Evolutionary conservation across 2,113 vertebrate genomes (phyloP).

Genomic region (Marcusenius ussheri): DNA sequence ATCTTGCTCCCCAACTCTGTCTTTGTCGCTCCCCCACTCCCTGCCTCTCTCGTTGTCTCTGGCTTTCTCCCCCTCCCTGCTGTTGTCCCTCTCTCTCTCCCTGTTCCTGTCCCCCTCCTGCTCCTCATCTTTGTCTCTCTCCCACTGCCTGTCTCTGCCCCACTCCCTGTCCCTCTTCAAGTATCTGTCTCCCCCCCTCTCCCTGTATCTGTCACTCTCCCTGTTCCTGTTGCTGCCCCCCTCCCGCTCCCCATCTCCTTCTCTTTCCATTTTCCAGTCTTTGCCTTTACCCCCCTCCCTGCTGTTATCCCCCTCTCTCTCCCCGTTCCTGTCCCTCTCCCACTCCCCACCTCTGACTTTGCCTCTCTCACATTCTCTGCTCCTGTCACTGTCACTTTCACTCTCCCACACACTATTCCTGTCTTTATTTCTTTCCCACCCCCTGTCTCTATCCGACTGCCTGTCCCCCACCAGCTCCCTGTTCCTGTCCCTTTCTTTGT

Average conservation of each 20-base stretch:
- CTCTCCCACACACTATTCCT: not conserved
- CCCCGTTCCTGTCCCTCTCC: conserved; percentile 32
- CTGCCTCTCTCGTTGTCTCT: not conserved
- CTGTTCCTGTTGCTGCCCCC: not conserved
- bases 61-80: not conserved
- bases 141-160: not conserved
- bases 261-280: conserved; percentile 29
- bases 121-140: not conserved
- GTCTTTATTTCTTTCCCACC: conserved; percentile 24
- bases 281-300: not conserved
- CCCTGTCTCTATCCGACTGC: conserved; percentile 24
- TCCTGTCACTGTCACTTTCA: not conserved
- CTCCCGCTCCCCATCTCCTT: conserved; percentile 2
- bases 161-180: conserved; percentile 22
- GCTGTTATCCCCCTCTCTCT: conserved; percentile 6
- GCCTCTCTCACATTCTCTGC: not conserved
- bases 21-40: conserved; percentile 17
- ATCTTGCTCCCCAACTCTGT: conserved; percentile 17
- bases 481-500: conserved; percentile 4
- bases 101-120: conserved; percentile 29
- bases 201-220: conserved; percentile 1
- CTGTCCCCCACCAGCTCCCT: conserved; percentile 30
- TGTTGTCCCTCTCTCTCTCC: conserved; percentile 9
- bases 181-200: conserved; percentile 22
- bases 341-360: not conserved